Conservation (phyloP, 2,888 invertebrate genomes). For the Platypus cylindrus region DNA sequence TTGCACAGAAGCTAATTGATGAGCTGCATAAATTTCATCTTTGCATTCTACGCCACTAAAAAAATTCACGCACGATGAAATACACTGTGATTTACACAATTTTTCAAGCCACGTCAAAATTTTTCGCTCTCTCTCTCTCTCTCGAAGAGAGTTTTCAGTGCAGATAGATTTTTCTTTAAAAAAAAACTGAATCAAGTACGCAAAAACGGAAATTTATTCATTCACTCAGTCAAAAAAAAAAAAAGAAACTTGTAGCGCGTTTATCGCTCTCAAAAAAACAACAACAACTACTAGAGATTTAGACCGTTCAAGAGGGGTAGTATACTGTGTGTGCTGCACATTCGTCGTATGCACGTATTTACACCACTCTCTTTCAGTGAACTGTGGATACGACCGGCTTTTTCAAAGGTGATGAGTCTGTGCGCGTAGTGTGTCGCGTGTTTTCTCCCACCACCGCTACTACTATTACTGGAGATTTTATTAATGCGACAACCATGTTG, state of each 20-base stretch:
- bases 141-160: not conserved
- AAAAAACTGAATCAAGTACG: too few species aligned
- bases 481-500: constrained; percentile 8
- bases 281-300: too few species aligned
- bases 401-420: constrained; percentile 15
- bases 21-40: constrained; percentile 63
- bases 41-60: constrained; percentile 66
- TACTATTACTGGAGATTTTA: constrained; percentile 8
- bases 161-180: too few species aligned
- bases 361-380: too few species aligned
- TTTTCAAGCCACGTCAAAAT: constrained; percentile 7
- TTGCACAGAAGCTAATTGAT: constrained; percentile 37
- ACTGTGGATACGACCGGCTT: too few species aligned
- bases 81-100: constrained; percentile 1
- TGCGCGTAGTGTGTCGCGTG: constrained; percentile 16
- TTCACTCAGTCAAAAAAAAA: too few species aligned
- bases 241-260: too few species aligned
- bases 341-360: too few species aligned
- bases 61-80: constrained; percentile 17
- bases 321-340: too few species aligned
- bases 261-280: too few species aligned
- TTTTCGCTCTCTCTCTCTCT: constrained; percentile 4
- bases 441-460: constrained; percentile 13
- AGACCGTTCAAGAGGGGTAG: too few species aligned
- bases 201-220: too few species aligned